Evolutionary conservation across 2,888 invertebrate species (phyloP), one percentile per base, ranked within the genome.

Genomic region (Barypeithes pellucidus): DNA sequence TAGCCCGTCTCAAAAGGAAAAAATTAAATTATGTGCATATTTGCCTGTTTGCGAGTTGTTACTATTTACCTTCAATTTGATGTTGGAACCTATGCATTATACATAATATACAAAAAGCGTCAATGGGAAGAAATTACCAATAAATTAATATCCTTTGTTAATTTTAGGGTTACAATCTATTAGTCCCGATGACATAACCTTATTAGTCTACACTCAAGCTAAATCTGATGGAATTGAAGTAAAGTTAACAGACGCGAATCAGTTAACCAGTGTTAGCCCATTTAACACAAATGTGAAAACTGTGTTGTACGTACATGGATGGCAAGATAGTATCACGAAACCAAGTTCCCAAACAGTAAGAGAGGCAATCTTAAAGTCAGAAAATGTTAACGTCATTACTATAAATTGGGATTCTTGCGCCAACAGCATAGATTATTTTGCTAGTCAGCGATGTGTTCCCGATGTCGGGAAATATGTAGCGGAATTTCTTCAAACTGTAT

Each of bases 291-390:
- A 60, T 0, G 73, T 76, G 47, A 57, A 70, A 33, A 80, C 73
- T 7, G 72, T 82, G n/a, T 80, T 83, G 45, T 76, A 84, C 3
- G 73, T 79, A n/a, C 84, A 84, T 70, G 84, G 84, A 8, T 84
- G 81, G 82, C 73, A 76, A 9, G 81, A 82, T 36, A 69, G 80
- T 41, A 60, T 78, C 36, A 41, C 52, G 1, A 67, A 80, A 14
- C 5, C 59, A 9, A 14, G 33, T 18, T 80, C 79, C 59, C 59
- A 57, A 2, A 14, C 76, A 0, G 70, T 83, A 14, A 78, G 60
- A 47, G 65, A 67, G 1, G 82, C 82, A 4, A 24, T 81, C 36
- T 68, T 83, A 7, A 63, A 69, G 0, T 63, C 41, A 8, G 36
- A 76, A 16, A 80, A 84, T 66, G 76, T 80, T 9, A 85, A 84